Evolutionary conservation across 2,113 vertebrate genomes (phyloP).

Genomic region (Onychorhynchus coronatus): DNA sequence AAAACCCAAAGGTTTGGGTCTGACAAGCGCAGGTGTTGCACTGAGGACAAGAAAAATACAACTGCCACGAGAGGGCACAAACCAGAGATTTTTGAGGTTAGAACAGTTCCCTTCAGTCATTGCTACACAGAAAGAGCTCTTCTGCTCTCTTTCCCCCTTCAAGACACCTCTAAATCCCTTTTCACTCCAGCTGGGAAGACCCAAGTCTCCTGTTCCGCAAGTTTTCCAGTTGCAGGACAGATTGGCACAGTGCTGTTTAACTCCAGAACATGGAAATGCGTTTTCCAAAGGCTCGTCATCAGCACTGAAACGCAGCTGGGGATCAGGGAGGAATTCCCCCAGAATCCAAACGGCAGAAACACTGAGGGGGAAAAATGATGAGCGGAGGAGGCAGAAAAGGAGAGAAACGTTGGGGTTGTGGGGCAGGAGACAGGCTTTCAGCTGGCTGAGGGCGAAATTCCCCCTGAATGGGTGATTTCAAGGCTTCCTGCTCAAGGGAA

Average conservation of each 20-base stretch:
- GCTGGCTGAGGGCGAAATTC: not conserved
- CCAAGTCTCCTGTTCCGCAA: not conserved
- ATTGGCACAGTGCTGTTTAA: not conserved
- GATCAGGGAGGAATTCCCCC: not conserved
- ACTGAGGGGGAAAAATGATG: not conserved
- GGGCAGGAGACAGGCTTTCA: not conserved
- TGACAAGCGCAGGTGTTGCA: not conserved
- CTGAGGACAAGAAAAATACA: not conserved
- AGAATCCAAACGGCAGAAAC: not conserved
- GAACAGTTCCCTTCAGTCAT: not conserved
- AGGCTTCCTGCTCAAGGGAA: not conserved
- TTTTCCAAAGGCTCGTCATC: not conserved
- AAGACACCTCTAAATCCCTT: not conserved
- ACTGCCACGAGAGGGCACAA: slow-evolving; percentile 55
- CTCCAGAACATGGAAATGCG: accelerated
- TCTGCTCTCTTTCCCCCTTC: not conserved
- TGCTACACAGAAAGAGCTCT: not conserved
- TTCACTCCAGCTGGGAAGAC: not conserved
- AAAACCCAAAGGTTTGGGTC: not conserved
- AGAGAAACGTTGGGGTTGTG: accelerated
- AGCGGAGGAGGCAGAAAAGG: not conserved
- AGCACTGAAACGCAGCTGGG: not conserved
- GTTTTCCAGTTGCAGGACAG: not conserved
- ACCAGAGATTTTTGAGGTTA: not conserved
- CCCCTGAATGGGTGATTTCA: not conserved